Evolutionary conservation across 2,113 vertebrate species (phyloP), one percentile per base, ranked within the genome.

Genomic region (Tor tambroides): DNA sequence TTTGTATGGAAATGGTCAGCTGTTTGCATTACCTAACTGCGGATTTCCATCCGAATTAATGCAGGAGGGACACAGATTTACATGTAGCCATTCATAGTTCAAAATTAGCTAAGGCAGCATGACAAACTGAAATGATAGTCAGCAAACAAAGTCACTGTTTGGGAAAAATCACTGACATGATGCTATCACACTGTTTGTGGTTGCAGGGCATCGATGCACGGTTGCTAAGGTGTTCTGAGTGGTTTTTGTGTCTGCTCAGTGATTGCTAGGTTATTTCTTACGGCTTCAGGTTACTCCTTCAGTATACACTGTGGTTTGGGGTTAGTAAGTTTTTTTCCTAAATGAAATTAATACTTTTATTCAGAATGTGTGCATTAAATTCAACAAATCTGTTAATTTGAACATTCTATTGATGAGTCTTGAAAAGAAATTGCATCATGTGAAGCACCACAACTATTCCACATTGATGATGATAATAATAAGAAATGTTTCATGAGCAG

Each of bases 1-100:
- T 82, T 81, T 82, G 59, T 82, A 67, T 82, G 59, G 80, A 82
- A 46, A 65, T 67, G n/a, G 26, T 82, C 59, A 82, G 80, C 59
- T 82, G 80, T 82, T 82, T 67, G 80, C 59, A 28, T 65, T 28
- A 65, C n/a, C 38, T 28, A 65, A 65, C 80, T 67, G 35, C 14
- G 1, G 6, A 21, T 63, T 80, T 80, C 56, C 78, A 63, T 63
- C 78, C 35, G 3, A 61, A 80, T 61, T 61, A 80, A 30, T 8
- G 35, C n/a, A 15, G 59, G 61, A 67, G 59, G 74, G 41, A 9
- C 59, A 63, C 38, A 30, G 59, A 46, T 65, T 82, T 30, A 65
- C 79, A 81, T 65, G 59, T 9, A 65, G 35, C 56, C 79, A 81
- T 81, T 61, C 79, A 80, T 80, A 61, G 78, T 10, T 41, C 32